Conservation (phyloP, 1,140 invertebrate genomes). For the Aphaenogaster rudis region DNA sequence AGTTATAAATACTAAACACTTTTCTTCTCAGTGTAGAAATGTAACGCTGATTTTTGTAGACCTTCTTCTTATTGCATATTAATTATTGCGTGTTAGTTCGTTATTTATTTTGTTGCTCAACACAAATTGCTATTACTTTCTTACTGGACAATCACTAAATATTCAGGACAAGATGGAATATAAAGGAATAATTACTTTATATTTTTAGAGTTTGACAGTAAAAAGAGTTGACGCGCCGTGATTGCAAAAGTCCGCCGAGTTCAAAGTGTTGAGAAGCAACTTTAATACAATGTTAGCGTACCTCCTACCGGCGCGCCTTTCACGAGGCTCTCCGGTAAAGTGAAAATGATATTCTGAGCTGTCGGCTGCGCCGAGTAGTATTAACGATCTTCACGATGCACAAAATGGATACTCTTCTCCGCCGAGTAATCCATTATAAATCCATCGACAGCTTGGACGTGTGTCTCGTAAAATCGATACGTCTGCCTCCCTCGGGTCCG, state of each 20-base stretch:
- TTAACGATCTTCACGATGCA: constrained; percentile 69
- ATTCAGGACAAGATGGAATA: constrained; percentile 10
- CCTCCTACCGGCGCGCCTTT: constrained; percentile 50
- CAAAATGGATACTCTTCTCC: constrained; percentile 64
- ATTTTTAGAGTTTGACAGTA: constrained; percentile 29
- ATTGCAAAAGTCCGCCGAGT: constrained; percentile 50
- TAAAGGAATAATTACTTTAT: constrained; percentile 32
- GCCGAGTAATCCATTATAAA: constrained; percentile 73
- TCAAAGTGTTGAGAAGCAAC: constrained; percentile 37
- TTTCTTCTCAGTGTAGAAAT: neutral
- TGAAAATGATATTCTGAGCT: constrained; percentile 65
- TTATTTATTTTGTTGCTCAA: neutral
- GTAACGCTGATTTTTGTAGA: neutral
- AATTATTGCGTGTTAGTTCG: neutral
- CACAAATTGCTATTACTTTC: constrained; percentile 26
- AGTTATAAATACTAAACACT: too few species aligned
- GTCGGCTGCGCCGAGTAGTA: constrained; percentile 66
- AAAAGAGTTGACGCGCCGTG: constrained; percentile 37
- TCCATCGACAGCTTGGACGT: constrained; percentile 67
- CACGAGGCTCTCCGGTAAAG: constrained; percentile 62
- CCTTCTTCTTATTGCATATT: neutral
- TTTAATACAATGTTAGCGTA: constrained; percentile 57
- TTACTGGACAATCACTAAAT: constrained; percentile 11
- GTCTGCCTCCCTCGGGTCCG: constrained; percentile 45
- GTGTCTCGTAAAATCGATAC: constrained; percentile 71